phyloP scores from a whole-genome alignment of 2,113 vertebrate species.

The Cyanocitta stelleri region DNA sequence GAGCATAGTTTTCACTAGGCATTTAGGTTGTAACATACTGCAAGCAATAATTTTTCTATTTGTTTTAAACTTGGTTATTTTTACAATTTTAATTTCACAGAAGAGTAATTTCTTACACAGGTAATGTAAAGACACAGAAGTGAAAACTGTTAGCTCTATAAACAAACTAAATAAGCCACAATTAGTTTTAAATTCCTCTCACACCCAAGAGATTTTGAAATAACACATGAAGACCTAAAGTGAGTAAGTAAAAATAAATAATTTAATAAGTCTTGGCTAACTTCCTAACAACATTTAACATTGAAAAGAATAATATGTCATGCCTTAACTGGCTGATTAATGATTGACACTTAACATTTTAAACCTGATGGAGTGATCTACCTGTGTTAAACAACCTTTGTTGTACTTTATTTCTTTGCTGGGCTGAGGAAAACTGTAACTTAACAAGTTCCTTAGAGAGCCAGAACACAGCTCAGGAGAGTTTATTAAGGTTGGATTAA shows the following conservation, averaged over 20 bases:
- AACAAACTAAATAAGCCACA: slow-evolving; percentile 6
- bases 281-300: neutral
- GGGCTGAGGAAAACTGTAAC: neutral
- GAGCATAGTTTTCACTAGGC: neutral
- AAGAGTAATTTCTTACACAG: neutral
- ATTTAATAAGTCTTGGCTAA: neutral
- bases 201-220: slow-evolving; percentile 20
- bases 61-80: neutral
- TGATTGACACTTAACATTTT: neutral
- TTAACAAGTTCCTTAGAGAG: neutral
- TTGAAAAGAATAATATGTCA: neutral
- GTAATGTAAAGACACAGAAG: neutral
- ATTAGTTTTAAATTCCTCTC: slow-evolving; percentile 25
- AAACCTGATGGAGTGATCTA: neutral
- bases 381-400: neutral
- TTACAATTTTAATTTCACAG: neutral
- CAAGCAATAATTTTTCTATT: neutral
- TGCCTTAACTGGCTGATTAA: neutral
- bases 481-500: neutral
- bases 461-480: neutral
- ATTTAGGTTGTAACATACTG: neutral
- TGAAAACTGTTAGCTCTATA: neutral
- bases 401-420: neutral
- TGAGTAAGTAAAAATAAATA: slow-evolving; percentile 12
- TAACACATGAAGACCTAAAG: neutral